Base-by-base conservation (phyloP, 2,888 invertebrate species). In the Drosophila engyochracea region DNA sequence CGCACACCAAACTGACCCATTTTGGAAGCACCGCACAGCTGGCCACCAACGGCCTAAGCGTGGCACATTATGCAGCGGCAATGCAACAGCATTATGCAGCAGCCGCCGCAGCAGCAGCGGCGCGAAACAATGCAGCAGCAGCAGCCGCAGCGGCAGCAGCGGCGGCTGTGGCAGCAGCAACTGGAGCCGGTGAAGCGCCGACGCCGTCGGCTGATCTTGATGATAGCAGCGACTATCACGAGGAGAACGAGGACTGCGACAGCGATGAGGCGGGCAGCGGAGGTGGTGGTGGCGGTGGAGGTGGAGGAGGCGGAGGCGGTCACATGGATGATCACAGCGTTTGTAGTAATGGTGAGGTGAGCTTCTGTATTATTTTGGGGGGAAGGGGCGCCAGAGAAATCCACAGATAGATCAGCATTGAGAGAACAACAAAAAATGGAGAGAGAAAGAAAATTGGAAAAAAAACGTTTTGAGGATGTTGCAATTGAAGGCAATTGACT, bases 281-380 rank as follows among this genome's bases (percentile, higher is more conserved):
- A n/a, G 83, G 80, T 10, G 30, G 22, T 1, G 58, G 30, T 10
- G 58, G 58, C 5, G 58, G 58, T 0, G 58, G 58, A 3, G 30
- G 30, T 22, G n/a, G n/a, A 9, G 39, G 39, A n/a, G 81, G 74
- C 10, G 83, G 79, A 52, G 73, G 85, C 63, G 86, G 83, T 9
- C 90, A 91, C 70, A 79, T 90, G 91, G 92, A 92, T 69, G 92
- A 92, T 79, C 91, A 92, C 92, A 92, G 92, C 91, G 92, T 92
- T 92, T 92, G 92, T 92, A 92, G 92, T 90, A 92, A 92, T 92
- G 92, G 92, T 92, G 92, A 92, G 92, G 92, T 92, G 92, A 92
- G 92, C 92, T 92, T 92, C 92, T 87, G 70, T 92, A 92, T 79
- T 89, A 76, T 76, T 87, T 77, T 74, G 85, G 82, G 70, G 67